Evolutionary conservation across 2,113 vertebrate genomes (phyloP).

Genomic region (Bufo gargarizans): DNA sequence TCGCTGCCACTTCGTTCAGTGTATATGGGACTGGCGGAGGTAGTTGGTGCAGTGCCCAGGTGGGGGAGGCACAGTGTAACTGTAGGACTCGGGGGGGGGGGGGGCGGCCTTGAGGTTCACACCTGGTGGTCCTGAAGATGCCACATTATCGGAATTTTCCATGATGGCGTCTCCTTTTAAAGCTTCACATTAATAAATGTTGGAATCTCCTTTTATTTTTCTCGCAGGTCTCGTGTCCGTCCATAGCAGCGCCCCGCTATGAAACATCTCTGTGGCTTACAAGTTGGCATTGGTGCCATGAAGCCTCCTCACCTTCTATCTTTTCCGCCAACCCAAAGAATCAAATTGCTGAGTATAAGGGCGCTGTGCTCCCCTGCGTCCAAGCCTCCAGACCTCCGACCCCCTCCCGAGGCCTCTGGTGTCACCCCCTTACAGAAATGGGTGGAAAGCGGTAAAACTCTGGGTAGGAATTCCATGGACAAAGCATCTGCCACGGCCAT

Average conservation of each 20-base stretch:
- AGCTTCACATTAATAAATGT: too few relatives aligned
- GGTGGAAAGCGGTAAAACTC: slow-evolving; percentile 70
- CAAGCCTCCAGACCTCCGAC: slow-evolving; percentile 65
- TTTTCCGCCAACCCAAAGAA: slow-evolving; percentile 62
- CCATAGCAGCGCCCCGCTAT: slow-evolving; percentile 59
- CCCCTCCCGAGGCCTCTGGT: slow-evolving; percentile 62
- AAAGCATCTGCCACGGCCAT: slow-evolving; percentile 69
- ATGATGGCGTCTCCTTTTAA: background rate
- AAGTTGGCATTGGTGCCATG: slow-evolving; percentile 68
- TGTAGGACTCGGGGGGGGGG: too few relatives aligned
- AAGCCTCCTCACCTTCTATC: slow-evolving; percentile 61
- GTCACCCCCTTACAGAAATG: slow-evolving; percentile 67
- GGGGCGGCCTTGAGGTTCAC: background rate
- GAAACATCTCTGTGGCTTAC: slow-evolving; percentile 70
- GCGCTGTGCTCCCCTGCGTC: slow-evolving; percentile 71
- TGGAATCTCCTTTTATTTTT: background rate
- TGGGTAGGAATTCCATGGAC: slow-evolving; percentile 75
- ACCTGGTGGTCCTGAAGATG: background rate
- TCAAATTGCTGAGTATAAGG: slow-evolving; percentile 63
- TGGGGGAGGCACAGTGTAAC: background rate
- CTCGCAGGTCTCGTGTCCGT: background rate
- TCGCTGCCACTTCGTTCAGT: too few relatives aligned
- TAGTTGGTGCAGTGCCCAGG: too few relatives aligned
- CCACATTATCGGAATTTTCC: background rate
- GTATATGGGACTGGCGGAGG: too few relatives aligned